Percentiles rank a stretch among this genome's conserved stretches.
These are phyloP conservation scores for Macroglossus sobrinus DNA, from an alignment of 2,113 vertebrate genomes.

Conservation along the genomic window DNA sequence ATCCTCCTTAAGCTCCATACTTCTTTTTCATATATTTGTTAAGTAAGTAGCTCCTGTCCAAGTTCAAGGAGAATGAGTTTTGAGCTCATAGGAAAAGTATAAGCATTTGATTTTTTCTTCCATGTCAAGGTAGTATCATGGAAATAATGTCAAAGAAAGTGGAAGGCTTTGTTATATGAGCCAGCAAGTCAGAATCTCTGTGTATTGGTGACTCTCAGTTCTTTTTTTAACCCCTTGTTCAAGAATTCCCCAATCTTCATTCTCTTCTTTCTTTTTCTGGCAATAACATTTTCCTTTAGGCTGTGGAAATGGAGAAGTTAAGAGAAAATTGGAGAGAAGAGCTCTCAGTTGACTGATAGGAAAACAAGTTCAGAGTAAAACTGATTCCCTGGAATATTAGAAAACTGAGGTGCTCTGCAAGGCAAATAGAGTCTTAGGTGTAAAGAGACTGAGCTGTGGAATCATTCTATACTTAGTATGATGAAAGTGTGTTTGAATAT, in stretches of 20 bases:
- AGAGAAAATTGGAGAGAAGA: not conserved
- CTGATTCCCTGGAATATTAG: not conserved
- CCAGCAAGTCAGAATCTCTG: not conserved
- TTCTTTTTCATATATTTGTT: not conserved
- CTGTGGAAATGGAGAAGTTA: not conserved
- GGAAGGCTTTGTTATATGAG: not conserved
- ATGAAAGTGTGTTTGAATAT: not conserved
- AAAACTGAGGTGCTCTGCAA: not conserved
- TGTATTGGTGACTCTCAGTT: not conserved
- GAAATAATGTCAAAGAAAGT: slow-evolving; percentile 14
- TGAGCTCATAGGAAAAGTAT: not conserved
- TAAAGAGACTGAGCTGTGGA: not conserved
- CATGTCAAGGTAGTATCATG: not conserved
- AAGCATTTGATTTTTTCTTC: not conserved
- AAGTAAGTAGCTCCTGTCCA: not conserved
- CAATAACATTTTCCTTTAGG: not conserved
- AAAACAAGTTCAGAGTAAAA: slow-evolving; percentile 32
- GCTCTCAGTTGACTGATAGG: not conserved
- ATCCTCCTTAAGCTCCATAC: not conserved
- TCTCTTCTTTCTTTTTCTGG: not conserved
- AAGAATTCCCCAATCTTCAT: not conserved
- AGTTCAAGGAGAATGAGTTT: not conserved
- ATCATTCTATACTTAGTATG: not conserved
- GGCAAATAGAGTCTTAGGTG: not conserved
- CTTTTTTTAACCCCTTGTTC: not conserved